Evolutionary conservation across 2,113 vertebrate genomes (phyloP).

Genomic region (Tapirus terrestris): DNA sequence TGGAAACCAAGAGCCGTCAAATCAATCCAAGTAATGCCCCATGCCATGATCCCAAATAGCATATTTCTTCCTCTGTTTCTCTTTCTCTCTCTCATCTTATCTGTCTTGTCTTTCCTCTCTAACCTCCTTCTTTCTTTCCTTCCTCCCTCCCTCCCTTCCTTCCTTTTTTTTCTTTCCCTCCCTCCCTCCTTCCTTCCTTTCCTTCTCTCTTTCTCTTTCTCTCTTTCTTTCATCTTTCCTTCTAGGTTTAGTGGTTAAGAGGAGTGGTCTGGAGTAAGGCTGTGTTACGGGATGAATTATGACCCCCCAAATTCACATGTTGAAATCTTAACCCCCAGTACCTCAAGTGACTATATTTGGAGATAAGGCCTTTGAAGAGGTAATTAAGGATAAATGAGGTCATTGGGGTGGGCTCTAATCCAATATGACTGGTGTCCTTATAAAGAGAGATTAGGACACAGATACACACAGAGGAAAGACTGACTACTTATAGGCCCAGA

Average conservation of each 20-base stretch:
- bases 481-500: not conserved
- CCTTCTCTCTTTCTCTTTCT: no score
- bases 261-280: not conserved
- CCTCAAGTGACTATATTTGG: not conserved
- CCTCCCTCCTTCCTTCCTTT: no score
- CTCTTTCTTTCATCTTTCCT: no score
- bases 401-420: not conserved
- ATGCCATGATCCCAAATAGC: not conserved
- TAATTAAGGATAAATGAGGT: not conserved
- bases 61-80: not conserved
- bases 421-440: not conserved
- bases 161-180: no score
- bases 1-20: not conserved
- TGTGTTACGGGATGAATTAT: not conserved
- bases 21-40: not conserved
- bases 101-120: no score
- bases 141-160: no score
- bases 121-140: fast-evolving
- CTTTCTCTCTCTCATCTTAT: not conserved
- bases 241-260: not conserved
- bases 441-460: not conserved
- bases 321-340: not conserved
- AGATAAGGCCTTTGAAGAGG: not conserved
- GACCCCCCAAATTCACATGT: not conserved
- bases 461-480: not conserved